A percentile compares a stretch with the other conserved stretches of the same genome.
These are phyloP conservation scores for Megalonaias nervosa DNA, from an alignment of 1,140 invertebrate species.

Conservation along the genomic window DNA sequence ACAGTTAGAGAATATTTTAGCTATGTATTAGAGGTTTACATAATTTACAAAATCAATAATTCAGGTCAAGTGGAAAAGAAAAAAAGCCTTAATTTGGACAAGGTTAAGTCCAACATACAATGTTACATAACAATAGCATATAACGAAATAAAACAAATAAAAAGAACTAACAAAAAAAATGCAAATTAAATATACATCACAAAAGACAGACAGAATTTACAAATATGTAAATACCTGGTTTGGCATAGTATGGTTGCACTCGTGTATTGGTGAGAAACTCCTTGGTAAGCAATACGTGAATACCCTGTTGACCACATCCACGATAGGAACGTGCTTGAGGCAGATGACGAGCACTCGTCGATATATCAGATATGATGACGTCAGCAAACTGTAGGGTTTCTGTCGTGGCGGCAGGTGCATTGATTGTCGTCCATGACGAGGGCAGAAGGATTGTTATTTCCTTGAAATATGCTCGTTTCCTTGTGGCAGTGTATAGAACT, in stretches of 20 bases:
- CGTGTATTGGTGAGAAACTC: conserved; percentile 19
- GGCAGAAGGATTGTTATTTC: conserved; percentile 68
- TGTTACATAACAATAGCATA: no score
- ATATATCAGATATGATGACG: conserved; percentile 38
- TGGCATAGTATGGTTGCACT: conserved; percentile 12
- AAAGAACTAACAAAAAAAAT: no score
- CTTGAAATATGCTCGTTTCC: conserved; percentile 62
- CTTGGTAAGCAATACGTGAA: conserved; percentile 29
- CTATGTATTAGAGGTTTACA: no score
- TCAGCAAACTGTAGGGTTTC: conserved; percentile 49
- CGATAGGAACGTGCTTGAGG: conserved; percentile 31
- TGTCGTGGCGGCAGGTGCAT: conserved; percentile 22
- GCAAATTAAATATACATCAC: no score
- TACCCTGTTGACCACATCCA: conserved; percentile 32
- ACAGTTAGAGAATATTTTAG: no score
- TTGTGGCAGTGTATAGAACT: conserved; percentile 60
- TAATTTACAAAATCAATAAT: no score
- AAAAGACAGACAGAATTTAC: no score
- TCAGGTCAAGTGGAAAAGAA: no score
- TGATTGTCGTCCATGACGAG: conserved; percentile 51
- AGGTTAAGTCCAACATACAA: no score
- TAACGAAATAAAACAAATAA: no score
- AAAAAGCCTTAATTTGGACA: no score
- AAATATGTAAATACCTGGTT: conserved; percentile 13
- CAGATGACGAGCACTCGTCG: conserved; percentile 9